Evolutionary conservation across 1,140 invertebrate species (phyloP), one percentile per base, ranked within the genome.

Genomic region (Pinna nobilis): DNA sequence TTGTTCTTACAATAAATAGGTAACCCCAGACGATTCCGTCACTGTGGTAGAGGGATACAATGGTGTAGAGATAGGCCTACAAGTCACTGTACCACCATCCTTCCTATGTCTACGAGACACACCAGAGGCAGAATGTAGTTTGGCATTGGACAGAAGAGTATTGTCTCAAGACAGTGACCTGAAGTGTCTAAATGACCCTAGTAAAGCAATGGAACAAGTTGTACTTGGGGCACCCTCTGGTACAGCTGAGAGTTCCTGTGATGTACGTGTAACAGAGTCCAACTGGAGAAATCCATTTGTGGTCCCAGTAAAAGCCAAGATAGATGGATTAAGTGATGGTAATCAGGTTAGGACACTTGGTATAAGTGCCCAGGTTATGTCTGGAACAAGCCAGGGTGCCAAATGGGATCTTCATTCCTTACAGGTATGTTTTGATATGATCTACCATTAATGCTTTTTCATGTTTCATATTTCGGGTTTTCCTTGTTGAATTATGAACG

Each of bases 241-340:
- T 30, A 11, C 55, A 11, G 20, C 11, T 15, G 49, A 61, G 44
- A 33, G 44, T 25, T 73, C 70, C 50, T 82, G 81, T 74, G 78
- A 71, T 2, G 41, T 77, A 5, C 57, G 9, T 2, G 70, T 82
- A 37, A 79, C 64, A 3, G 25, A 59, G 33, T 39, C 60, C 3
- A 82, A 81, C 70, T 82, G 81, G 81, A 32, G 63, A 39, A n/a
- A 28, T 13, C 32, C 18, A 6, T 69, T 70, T 23, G 25, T 39
- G 30, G 49, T 82, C 47, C 51, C 67, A 7, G 70, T 83, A 3
- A 66, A 64, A 53, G 82, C 82, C 30, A 78, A 71, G 55, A 23
- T 77, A 15, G 82, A 83, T 37, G 44, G 39, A 4, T 18, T 83
- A 13, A 37, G 67, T 61, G 82, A 83, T 63, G 71, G 70, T 2